phyloP scores from a whole-genome alignment of 2,113 vertebrate genomes.

The Typhlomys cinereus region DNA sequence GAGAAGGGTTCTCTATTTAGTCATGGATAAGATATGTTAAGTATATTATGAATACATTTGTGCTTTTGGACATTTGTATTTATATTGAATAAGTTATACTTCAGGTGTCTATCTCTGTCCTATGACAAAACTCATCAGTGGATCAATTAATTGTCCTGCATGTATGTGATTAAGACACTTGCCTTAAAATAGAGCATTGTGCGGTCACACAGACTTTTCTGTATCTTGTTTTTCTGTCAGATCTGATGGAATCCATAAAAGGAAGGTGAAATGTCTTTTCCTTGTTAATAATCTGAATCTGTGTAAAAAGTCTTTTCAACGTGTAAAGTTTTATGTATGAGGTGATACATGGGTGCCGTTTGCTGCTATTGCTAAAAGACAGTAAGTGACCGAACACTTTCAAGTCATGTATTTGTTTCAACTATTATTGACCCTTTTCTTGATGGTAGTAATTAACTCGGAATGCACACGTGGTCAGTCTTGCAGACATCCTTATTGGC shows the following conservation, averaged over 20 bases:
- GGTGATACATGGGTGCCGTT: neutral
- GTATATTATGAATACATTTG: slow-evolving; percentile 39
- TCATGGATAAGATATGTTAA: slow-evolving; percentile 41
- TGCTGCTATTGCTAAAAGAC: neutral
- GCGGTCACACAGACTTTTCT: neutral
- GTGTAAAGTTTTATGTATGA: slow-evolving; percentile 22
- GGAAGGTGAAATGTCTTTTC: slow-evolving; percentile 13
- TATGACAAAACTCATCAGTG: neutral
- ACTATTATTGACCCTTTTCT: neutral
- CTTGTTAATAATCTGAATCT: slow-evolving; percentile 5
- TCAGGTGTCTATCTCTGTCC: slow-evolving; percentile 45
- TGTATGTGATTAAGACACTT: slow-evolving; percentile 58
- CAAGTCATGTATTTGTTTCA: neutral
- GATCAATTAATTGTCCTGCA: slow-evolving; percentile 1
- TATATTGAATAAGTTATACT: slow-evolving; percentile 49
- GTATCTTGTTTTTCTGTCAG: slow-evolving; percentile 23
- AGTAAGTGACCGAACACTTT: neutral
- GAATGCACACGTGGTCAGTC: neutral
- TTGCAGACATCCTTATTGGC: neutral
- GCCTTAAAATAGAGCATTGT: slow-evolving; percentile 74
- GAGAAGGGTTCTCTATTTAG: slow-evolving; percentile 55
- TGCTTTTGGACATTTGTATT: slow-evolving; percentile 15
- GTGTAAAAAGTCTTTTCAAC: slow-evolving; percentile 24
- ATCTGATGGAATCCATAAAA: neutral
- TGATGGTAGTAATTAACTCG: neutral